Conservation (phyloP, 2,888 invertebrate genomes). For the Spatulosminthurus flaviceps region DNA sequence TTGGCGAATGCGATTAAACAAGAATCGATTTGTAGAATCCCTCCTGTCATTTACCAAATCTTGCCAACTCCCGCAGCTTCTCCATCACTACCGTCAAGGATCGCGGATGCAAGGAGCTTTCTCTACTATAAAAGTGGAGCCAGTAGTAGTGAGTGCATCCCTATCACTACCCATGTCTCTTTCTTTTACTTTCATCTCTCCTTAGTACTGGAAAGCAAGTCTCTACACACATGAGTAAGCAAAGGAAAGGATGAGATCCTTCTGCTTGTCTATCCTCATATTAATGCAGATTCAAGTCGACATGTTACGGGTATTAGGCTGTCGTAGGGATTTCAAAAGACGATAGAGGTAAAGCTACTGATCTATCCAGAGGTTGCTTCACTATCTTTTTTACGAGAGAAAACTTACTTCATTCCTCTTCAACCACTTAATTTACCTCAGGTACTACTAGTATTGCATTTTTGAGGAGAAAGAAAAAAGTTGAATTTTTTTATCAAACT, state of each 20-base stretch:
- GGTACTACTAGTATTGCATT: conserved; percentile 41
- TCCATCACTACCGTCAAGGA: background rate
- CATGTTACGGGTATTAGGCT: background rate
- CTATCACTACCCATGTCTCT: conserved; percentile 18
- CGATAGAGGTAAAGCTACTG: background rate
- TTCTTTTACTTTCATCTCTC: conserved; percentile 21
- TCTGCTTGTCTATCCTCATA: background rate
- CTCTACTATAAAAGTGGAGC: conserved; percentile 8
- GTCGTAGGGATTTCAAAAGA: background rate
- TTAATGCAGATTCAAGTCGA: background rate
- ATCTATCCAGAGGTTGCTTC: background rate
- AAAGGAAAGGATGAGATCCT: background rate
- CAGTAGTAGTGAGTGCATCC: too few relatives aligned
- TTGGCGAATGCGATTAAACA: conserved; percentile 39
- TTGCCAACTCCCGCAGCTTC: conserved; percentile 34
- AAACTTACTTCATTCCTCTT: background rate
- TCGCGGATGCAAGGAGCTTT: conserved; percentile 19
- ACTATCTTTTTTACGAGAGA: conserved; percentile 19
- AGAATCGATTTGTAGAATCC: conserved; percentile 23
- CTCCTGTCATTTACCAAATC: conserved; percentile 23
- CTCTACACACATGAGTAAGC: background rate
- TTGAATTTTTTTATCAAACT: conserved; percentile 32
- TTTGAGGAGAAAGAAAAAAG: conserved; percentile 20
- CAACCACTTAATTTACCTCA: conserved; percentile 19
- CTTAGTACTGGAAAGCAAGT: background rate